Percentiles rank a stretch among this genome's conserved stretches.
These are phyloP conservation scores for Dromius quadrimaculatus DNA, from an alignment of 2,888 invertebrate species.

Conservation along the genomic window DNA sequence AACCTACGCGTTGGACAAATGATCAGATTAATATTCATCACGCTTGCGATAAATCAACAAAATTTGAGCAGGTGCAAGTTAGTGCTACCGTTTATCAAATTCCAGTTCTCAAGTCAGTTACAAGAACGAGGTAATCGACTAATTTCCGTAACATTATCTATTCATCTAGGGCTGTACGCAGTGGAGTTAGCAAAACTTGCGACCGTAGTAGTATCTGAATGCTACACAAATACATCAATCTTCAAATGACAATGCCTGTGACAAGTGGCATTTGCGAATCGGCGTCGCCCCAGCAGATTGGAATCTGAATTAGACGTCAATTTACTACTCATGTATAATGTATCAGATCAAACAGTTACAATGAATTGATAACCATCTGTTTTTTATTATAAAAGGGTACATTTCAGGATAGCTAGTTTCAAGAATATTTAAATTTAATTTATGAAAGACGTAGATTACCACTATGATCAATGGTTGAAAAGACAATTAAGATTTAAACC, in stretches of 20 bases:
- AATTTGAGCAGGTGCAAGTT: constrained; percentile 18
- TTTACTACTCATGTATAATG: constrained; percentile 31
- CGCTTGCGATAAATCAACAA: background rate
- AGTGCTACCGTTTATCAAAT: constrained; percentile 4
- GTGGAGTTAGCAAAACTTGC: background rate
- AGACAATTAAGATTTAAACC: too few relatives aligned
- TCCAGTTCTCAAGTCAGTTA: constrained; percentile 11
- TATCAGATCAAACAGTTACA: background rate
- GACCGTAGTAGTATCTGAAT: constrained; percentile 26
- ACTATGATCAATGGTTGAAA: too few relatives aligned
- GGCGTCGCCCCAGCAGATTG: background rate
- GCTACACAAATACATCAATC: constrained; percentile 21
- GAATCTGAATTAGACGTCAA: background rate
- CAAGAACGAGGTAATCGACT: background rate
- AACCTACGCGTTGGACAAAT: too few relatives aligned
- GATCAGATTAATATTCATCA: background rate
- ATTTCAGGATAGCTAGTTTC: background rate
- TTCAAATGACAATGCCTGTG: constrained; percentile 4
- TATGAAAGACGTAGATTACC: too few relatives aligned
- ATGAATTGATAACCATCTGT: constrained; percentile 31
- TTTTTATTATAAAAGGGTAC: constrained; percentile 6
- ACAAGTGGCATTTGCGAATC: background rate
- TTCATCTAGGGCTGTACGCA: constrained; percentile 12
- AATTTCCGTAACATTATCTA: constrained; percentile 31
- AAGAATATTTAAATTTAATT: background rate